These are phyloP conservation scores for Mormoops blainvillei DNA, from an alignment of 2,113 vertebrate species.

Conservation along the genomic window DNA sequence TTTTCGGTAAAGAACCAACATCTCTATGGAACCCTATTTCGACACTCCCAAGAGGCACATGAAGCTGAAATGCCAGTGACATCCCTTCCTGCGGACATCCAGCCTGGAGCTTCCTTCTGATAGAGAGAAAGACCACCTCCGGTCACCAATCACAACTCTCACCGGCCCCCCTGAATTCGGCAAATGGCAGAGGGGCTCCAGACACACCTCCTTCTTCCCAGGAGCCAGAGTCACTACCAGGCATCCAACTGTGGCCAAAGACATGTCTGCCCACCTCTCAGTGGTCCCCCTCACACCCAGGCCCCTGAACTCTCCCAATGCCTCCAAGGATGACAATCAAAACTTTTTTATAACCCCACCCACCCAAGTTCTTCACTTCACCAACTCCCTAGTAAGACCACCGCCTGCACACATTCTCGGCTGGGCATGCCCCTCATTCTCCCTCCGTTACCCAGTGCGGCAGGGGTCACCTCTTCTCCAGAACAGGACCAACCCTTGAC, in stretches of 20 bases:
- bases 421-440: neutral
- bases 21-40: neutral
- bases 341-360: neutral
- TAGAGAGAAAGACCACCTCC: neutral
- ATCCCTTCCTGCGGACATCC: neutral
- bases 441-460: neutral
- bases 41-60: neutral
- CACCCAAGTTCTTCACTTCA: neutral
- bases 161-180: neutral
- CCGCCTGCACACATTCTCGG: neutral
- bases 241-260: neutral
- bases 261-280: rapidly evolving
- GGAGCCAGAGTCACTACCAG: neutral
- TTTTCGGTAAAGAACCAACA: neutral
- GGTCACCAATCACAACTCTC: neutral
- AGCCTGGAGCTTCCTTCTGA: neutral
- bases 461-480: neutral
- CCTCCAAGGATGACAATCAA: neutral
- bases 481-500: neutral
- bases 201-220: neutral
- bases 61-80: neutral
- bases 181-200: neutral
- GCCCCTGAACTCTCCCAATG: neutral
- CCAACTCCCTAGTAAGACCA: neutral
- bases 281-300: no score